Base-by-base conservation (phyloP, 2,113 vertebrate species). In the Odontophorus gujanensis region DNA sequence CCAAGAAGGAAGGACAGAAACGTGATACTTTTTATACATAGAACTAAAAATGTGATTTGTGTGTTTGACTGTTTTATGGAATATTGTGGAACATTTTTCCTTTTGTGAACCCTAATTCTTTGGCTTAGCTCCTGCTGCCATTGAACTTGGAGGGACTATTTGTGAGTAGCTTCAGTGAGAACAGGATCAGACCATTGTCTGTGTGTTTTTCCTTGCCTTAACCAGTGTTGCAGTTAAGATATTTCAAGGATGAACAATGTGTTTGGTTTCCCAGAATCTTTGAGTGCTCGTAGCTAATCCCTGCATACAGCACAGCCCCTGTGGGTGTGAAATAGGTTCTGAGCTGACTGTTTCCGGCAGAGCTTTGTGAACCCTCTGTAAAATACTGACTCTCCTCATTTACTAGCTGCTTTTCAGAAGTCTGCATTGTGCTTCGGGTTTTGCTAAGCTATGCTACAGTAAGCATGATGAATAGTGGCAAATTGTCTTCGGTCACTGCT, bases 1-100 rank as follows among this genome's bases (percentile, higher is more conserved):
- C 81, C 28, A 51, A 89, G 85, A 74, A 89, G 89, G 87, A 95
- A 89, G 91, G 85, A 51, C 78, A 90, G 90, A 93, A 87, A 57
- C 67, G 73, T 3, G 1, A 79, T 75, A 7, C 24, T 63, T 25
- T n/a, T 65, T 43, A 19, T 40, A 88, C 90, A n/a, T 6, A 53
- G 50, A 61, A 67, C 17, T 69, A 79, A 65, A 93, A 87, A 62
- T 69, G 18, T 53, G 59, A 57, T 65, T 62, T 10, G 26, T 55
- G 42, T 81, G 21, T 63, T 87, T 25, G 63, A 30, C 50, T 88
- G 58, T 79, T 88, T 68, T 90, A 76, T 75, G 89, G 65, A 83
- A 34, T 66, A 9, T 28, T 66, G 79, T n/a, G 66, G 57, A 47
- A 30, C 45, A 47, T 84, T 79, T 43, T 93, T 77, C 32, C 68